These are phyloP conservation scores for Capromys pilorides DNA, from an alignment of 2,797 vertebrate genomes.

Conservation along the genomic window DNA sequence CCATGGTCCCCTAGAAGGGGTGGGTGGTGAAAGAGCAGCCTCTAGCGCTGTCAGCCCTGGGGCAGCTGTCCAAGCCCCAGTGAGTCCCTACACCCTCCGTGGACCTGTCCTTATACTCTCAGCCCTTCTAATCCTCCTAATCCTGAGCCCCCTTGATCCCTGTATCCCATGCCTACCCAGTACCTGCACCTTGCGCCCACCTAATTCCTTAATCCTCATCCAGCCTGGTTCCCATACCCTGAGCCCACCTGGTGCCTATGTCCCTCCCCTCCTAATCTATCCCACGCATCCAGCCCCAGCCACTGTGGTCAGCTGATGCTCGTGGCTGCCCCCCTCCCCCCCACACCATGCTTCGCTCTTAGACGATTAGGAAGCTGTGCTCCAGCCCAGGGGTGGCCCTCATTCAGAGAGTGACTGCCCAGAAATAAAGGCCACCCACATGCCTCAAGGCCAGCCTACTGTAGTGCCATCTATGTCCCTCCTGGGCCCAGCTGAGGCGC, in stretches of 20 bases:
- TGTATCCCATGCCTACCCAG: not conserved
- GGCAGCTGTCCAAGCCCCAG: not conserved
- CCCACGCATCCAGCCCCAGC: not conserved
- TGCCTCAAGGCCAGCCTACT: no score
- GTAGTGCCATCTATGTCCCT: fast-evolving
- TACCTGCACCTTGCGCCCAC: not conserved
- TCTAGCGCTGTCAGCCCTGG: not conserved
- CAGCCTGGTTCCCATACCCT: not conserved
- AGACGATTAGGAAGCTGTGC: not conserved
- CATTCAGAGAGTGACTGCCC: no score
- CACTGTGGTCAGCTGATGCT: not conserved
- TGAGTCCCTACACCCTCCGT: not conserved
- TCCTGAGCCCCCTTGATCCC: not conserved
- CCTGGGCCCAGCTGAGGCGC: fast-evolving
- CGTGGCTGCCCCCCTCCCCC: not conserved
- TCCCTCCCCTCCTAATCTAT: not conserved
- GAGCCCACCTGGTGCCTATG: not conserved
- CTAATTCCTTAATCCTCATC: not conserved
- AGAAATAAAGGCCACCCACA: not conserved
- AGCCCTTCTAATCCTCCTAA: not conserved
- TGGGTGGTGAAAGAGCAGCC: not conserved
- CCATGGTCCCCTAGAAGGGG: fast-evolving
- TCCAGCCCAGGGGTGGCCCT: not conserved
- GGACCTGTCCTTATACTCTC: not conserved
- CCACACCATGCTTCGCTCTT: not conserved